Base-by-base conservation (phyloP, 1,140 invertebrate species). In the Calliphora vicina region DNA sequence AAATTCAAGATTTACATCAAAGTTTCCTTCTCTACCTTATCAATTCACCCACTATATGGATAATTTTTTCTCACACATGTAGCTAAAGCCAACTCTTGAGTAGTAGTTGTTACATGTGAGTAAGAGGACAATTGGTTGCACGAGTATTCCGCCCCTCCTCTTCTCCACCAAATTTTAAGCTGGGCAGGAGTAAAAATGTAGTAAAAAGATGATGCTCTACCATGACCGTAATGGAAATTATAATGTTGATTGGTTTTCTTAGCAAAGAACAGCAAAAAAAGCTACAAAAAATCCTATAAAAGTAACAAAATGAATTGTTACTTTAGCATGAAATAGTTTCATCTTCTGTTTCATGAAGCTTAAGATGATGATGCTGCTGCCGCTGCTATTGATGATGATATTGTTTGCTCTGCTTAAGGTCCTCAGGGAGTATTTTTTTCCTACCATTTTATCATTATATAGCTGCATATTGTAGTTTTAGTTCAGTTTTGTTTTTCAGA, bases 161-260 rank as follows among this genome's bases (percentile, higher is more conserved):
- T 8, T 0, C 10, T 35, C 35, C 35, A 35, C 6, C 1, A 35
- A 0, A 35, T 35, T 8, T 1, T 5, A n/a, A 35, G 35, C 6
- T 81, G 45, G 6, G 15, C 12, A n/a, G 17, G 4, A 57, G n/a
- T 5, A 57, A 57, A 17, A 17, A 2, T 17, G n/a, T n/a, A 57
- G 15, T n/a, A 57, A 17, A 57, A n/a, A 57, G 50, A 57, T 5
- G 50, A 57, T 57, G 35, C 27, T 72, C 71, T 25, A 82, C 50
- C 82, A 83, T 83, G 73, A 83, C 74, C 45, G 82, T 83, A 67
- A 78, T 83, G 82, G 73, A 83, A 83, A 83, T 83, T 83, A 83
- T 80, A 80, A 83, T 78, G 76, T 78, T 83, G 82, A 83, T 83
- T 83, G 82, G 82, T 78, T 83, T 83, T 83, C 73, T 45, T 82